Evolutionary conservation across 2,113 vertebrate genomes (phyloP).

Genomic region (Capreolus pygargus): DNA sequence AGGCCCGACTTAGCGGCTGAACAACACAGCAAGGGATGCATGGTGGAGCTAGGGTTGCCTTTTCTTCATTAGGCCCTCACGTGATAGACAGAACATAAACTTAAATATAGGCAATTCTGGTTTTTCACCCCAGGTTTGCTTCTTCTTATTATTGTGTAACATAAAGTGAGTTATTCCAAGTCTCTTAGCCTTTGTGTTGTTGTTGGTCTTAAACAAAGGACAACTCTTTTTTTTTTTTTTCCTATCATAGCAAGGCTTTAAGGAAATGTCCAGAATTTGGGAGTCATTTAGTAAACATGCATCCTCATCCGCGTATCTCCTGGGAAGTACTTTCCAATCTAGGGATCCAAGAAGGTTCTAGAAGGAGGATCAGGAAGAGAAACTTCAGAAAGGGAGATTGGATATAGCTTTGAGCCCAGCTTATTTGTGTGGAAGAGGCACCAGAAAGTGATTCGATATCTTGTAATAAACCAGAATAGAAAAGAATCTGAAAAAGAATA

Average conservation of each 20-base stretch:
- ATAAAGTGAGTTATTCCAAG: background rate
- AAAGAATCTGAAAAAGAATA: background rate
- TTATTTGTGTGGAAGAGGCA: background rate
- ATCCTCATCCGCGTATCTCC: background rate
- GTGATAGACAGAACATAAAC: fast-evolving
- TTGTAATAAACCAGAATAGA: background rate
- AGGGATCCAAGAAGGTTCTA: background rate
- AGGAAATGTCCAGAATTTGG: background rate
- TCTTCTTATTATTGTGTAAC: background rate
- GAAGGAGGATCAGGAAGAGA: background rate
- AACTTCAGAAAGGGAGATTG: background rate
- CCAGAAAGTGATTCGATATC: background rate
- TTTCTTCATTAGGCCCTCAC: background rate
- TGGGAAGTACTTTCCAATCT: background rate
- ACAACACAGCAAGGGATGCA: background rate
- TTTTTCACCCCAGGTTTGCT: background rate
- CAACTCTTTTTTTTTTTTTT: background rate
- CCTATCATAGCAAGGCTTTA: no score
- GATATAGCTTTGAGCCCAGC: background rate
- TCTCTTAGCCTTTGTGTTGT: background rate
- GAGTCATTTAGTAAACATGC: background rate
- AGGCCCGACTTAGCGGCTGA: background rate
- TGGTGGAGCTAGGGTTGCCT: fast-evolving
- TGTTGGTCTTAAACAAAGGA: background rate
- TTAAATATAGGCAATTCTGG: no score